Evolutionary conservation across 2,888 invertebrate genomes (phyloP), one percentile per base, ranked within the genome.

Genomic region (Pinctada fucata): DNA sequence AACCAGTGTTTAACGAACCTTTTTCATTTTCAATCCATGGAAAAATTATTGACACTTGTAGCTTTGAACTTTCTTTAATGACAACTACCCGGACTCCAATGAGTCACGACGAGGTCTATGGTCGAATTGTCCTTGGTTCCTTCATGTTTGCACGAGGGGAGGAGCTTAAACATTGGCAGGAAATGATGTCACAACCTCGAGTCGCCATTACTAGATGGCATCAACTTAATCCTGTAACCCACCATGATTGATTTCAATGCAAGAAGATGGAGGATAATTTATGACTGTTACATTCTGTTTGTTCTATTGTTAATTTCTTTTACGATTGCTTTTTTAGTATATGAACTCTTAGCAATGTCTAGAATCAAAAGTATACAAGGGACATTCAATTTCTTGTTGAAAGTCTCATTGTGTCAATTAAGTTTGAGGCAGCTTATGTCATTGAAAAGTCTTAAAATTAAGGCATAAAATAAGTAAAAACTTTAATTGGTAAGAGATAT

Each of bases 121-220:
- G 91, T 8, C 83, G 86, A 64, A 86, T 90, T 49, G 85, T 86
- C 45, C 79, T 91, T 47, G 92, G 92, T 3, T 87, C 91, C 2
- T 91, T 91, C 82, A 89, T 91, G 90, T 91, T 87, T 79, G 90
- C 91, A 2, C 88, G 91, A 0, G 91, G 91, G 0, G 89, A 89
- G 65, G 89, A 90, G 69, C 86, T 91, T 13, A 82, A 87, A 8
- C 91, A 92, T 78, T 91, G 91, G 92, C 91, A 91, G 81, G 90
- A 91, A 73, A 91, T 92, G 91, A 66, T 91, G 65, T 77, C 88
- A 4, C 87, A 90, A 58, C 90, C 91, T 0, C 83, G 89, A 67
- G 84, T 75, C 4, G 73, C 86, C 1, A 81, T 87, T 8, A 82
- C 86, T 13, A 83, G 82, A 74, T 89, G 89, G 89, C 90, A 89